Evolutionary conservation across 2,888 invertebrate genomes (phyloP).

Genomic region (Drosophila subquinaria): DNA sequence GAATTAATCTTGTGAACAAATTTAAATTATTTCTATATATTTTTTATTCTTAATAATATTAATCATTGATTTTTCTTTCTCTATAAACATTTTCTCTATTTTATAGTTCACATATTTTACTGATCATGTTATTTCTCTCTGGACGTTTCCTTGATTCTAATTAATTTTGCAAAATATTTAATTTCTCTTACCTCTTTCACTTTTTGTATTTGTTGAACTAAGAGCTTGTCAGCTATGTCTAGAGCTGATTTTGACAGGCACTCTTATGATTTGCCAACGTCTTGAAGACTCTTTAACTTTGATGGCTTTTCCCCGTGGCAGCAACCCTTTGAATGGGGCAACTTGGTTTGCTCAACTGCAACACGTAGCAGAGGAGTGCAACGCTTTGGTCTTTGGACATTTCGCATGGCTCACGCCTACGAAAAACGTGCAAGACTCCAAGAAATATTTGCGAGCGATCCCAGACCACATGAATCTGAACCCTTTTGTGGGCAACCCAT

Average conservation of each 20-base stretch:
- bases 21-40: no score
- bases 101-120: no score
- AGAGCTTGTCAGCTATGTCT: slow-evolving; percentile 13
- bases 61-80: no score
- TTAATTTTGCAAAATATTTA: background rate
- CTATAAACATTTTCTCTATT: no score
- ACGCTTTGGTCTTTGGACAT: slow-evolving; percentile 53
- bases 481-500: slow-evolving; percentile 46
- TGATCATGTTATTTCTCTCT: background rate
- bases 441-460: slow-evolving; percentile 35
- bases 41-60: no score
- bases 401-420: slow-evolving; percentile 67
- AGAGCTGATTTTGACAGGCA: slow-evolving; percentile 51
- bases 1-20: no score
- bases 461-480: slow-evolving; percentile 45
- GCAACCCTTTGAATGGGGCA: slow-evolving; percentile 22
- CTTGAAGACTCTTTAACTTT: slow-evolving; percentile 32
- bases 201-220: slow-evolving; percentile 12
- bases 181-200: slow-evolving; percentile 9
- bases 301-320: slow-evolving; percentile 9
- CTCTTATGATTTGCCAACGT: slow-evolving; percentile 30
- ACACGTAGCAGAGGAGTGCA: slow-evolving; percentile 57
- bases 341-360: slow-evolving; percentile 41
- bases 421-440: slow-evolving; percentile 64
- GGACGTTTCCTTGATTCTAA: background rate